Conservation (phyloP, 1,140 invertebrate genomes). For the Drosophila quadrilineata region DNA sequence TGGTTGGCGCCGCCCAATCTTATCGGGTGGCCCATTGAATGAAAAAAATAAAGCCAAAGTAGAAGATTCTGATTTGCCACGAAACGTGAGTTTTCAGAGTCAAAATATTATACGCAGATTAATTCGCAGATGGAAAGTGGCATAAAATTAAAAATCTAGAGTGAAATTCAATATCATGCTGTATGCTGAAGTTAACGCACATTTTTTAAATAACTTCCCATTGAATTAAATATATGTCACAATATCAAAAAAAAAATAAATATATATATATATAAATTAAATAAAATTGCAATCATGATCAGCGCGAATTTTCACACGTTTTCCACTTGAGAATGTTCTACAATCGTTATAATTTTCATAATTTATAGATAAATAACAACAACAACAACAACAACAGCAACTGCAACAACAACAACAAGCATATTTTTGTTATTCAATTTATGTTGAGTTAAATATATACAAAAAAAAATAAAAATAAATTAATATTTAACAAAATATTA, state of each 20-base stretch:
- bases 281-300: conserved; percentile 20
- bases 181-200: conserved; percentile 10
- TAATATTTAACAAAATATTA: conserved; percentile 47
- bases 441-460: conserved; percentile 68
- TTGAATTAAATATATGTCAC: conserved; percentile 41
- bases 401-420: conserved; percentile 49
- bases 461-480: conserved; percentile 16
- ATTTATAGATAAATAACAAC: conserved; percentile 62
- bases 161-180: neutral
- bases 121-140: conserved; percentile 12
- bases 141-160: conserved; percentile 8
- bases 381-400: conserved; percentile 29
- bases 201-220: conserved; percentile 51
- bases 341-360: conserved; percentile 11
- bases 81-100: conserved; percentile 30
- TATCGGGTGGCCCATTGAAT: conserved; percentile 39
- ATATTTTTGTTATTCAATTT: conserved; percentile 77
- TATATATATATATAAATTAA: conserved; percentile 17
- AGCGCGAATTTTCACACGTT: conserved; percentile 53
- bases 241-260: conserved; percentile 35
- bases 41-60: too few species aligned
- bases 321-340: conserved; percentile 14
- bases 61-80: conserved; percentile 8
- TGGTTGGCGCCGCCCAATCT: conserved; percentile 31
- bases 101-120: conserved; percentile 17